phyloP scores from a whole-genome alignment of 1,140 invertebrate species.

The Drosophila paulistorum region DNA sequence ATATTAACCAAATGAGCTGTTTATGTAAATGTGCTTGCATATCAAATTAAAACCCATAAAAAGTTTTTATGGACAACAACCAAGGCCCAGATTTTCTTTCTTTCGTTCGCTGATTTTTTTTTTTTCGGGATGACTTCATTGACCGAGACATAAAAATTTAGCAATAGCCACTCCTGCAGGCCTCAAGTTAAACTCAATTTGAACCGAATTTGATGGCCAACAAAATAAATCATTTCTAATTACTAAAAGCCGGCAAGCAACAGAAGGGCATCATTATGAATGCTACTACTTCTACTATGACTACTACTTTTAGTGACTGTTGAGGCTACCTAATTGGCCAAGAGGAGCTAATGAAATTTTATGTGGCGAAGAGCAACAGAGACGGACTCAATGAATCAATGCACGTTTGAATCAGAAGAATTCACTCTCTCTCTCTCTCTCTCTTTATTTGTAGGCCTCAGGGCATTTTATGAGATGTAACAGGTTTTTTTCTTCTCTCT shows the following conservation, averaged over 20 bases:
- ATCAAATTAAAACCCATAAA: conserved; percentile 79
- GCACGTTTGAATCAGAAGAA: conserved; percentile 47
- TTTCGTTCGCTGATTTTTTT: conserved; percentile 23
- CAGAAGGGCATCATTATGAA: conserved; percentile 22
- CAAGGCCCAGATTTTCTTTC: conserved; percentile 51
- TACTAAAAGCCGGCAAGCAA: conserved; percentile 21
- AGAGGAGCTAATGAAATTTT: conserved; percentile 55
- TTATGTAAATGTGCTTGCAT: conserved; percentile 69
- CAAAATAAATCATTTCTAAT: conserved; percentile 78
- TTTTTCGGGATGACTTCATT: conserved; percentile 65
- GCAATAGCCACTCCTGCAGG: conserved; percentile 39
- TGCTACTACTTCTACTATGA: too few relatives aligned
- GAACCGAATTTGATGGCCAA: conserved; percentile 55
- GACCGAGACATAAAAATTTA: conserved; percentile 58
- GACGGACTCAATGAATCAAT: conserved; percentile 54
- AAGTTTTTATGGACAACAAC: conserved; percentile 30
- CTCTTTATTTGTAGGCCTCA: neutral
- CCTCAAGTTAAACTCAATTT: conserved; percentile 25
- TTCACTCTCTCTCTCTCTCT: neutral
- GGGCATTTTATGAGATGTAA: conserved; percentile 40
- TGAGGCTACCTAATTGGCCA: conserved; percentile 57
- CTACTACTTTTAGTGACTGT: conserved; percentile 9
- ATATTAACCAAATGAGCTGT: conserved; percentile 71
- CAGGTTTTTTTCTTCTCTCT: conserved; percentile 37
- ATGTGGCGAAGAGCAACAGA: conserved; percentile 23